phyloP scores from a whole-genome alignment of 2,797 vertebrate genomes.

The Varecia variegata region DNA sequence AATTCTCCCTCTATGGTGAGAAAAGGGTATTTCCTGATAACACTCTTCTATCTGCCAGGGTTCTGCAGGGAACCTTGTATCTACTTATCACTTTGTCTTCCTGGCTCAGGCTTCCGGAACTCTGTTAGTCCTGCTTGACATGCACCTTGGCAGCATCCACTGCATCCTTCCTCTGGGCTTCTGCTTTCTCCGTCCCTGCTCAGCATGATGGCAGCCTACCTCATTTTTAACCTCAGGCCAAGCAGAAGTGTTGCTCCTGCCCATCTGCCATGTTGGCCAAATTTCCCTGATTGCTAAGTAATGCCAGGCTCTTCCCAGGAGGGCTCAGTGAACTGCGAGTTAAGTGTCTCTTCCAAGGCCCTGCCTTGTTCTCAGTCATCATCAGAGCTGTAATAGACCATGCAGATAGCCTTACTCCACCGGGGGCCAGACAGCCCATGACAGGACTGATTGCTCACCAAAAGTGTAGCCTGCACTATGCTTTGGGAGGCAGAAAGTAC shows the following conservation, averaged over 20 bases:
- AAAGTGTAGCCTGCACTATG: neutral
- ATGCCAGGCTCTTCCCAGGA: conserved; percentile 50
- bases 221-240: conserved; percentile 63
- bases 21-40: conserved; percentile 38
- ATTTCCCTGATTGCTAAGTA: conserved; percentile 52
- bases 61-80: conserved; percentile 63
- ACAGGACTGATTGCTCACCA: neutral
- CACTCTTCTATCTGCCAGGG: conserved; percentile 40
- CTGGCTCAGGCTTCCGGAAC: conserved; percentile 41
- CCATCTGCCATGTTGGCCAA: conserved; percentile 59
- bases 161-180: conserved; percentile 12
- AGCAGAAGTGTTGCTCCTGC: conserved; percentile 48
- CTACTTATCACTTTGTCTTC: conserved; percentile 58
- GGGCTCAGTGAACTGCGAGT: neutral
- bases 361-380: neutral
- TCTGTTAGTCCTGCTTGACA: conserved; percentile 11
- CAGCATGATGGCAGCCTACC: conserved; percentile 49
- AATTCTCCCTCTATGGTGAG: neutral
- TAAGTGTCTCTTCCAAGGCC: neutral
- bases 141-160: conserved; percentile 4
- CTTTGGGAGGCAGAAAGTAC: neutral
- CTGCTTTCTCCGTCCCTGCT: conserved; percentile 15
- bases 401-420: neutral
- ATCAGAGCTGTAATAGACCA: neutral
- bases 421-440: neutral